These are phyloP conservation scores for Eublepharis macularius DNA, from an alignment of 2,113 vertebrate species.

Conservation along the genomic window DNA sequence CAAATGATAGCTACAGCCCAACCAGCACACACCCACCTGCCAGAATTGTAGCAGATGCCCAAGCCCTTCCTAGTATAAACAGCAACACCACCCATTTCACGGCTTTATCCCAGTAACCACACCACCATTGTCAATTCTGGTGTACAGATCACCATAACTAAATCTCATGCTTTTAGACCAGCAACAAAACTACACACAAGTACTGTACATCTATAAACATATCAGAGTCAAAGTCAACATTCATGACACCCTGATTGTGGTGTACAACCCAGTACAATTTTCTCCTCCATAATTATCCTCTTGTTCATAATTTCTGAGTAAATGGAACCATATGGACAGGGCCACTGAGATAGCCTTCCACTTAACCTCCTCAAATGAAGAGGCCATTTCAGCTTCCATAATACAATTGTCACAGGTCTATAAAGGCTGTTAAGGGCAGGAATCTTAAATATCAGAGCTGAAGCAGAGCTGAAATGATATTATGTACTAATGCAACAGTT, in stretches of 20 bases:
- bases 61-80: not conserved
- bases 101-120: not conserved
- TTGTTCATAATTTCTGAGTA: not conserved
- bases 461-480: not conserved
- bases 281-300: not conserved
- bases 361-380: not conserved
- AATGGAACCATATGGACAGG: not conserved
- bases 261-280: not conserved
- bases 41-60: not conserved
- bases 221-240: not conserved
- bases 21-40: too few relatives aligned
- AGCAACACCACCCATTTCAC: not conserved
- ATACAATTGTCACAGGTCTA: not conserved
- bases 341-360: not conserved
- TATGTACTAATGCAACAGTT: not conserved
- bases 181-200: not conserved
- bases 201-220: not conserved
- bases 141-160: not conserved
- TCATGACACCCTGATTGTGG: not conserved
- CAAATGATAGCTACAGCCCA: too few relatives aligned
- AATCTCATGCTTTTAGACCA: not conserved
- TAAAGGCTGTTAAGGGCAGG: not conserved
- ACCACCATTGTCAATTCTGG: not conserved
- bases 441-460: not conserved
- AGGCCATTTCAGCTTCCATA: not conserved